Evolutionary conservation across 64 coral and sea anemone species (phyloP).

Genomic region (Montipora capricornis): DNA sequence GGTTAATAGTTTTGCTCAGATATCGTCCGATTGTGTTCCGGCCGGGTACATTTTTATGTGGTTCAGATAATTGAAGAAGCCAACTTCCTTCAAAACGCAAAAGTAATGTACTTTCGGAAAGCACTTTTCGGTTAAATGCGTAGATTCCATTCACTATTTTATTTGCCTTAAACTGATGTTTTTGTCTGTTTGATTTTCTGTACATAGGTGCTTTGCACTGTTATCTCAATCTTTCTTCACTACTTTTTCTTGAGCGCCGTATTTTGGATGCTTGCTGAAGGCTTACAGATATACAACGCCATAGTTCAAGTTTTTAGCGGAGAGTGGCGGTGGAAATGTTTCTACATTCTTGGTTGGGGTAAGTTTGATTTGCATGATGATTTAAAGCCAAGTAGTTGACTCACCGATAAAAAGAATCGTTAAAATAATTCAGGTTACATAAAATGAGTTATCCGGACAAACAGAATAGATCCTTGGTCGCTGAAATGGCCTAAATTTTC

Average conservation of each 20-base stretch:
- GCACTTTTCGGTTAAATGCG: too few species aligned
- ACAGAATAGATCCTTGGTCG: too few species aligned
- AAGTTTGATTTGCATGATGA: background rate
- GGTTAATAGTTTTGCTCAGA: too few species aligned
- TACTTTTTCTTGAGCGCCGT: slow-evolving; percentile 68
- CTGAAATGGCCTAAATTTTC: background rate
- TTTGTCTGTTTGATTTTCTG: background rate
- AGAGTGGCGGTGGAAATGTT: slow-evolving; percentile 42
- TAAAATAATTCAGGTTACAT: background rate
- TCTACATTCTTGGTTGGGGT: slow-evolving; percentile 84
- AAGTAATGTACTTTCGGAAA: too few species aligned
- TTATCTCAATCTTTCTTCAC: slow-evolving; percentile 44
- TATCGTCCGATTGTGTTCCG: too few species aligned
- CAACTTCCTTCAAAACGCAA: too few species aligned
- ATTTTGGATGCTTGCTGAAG: slow-evolving; percentile 74
- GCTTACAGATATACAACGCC: slow-evolving; percentile 65
- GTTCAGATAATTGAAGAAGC: too few species aligned
- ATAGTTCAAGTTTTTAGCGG: slow-evolving; percentile 68
- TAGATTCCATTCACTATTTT: too few species aligned
- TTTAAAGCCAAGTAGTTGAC: background rate
- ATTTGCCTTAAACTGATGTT: too few species aligned
- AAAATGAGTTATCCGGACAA: too few species aligned
- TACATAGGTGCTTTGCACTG: slow-evolving; percentile 44
- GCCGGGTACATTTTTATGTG: too few species aligned
- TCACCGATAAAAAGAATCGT: background rate